Percentiles rank a stretch among this genome's conserved stretches.
These are phyloP conservation scores for Meta bourneti DNA, from an alignment of 2,888 invertebrate species.

Conservation along the genomic window DNA sequence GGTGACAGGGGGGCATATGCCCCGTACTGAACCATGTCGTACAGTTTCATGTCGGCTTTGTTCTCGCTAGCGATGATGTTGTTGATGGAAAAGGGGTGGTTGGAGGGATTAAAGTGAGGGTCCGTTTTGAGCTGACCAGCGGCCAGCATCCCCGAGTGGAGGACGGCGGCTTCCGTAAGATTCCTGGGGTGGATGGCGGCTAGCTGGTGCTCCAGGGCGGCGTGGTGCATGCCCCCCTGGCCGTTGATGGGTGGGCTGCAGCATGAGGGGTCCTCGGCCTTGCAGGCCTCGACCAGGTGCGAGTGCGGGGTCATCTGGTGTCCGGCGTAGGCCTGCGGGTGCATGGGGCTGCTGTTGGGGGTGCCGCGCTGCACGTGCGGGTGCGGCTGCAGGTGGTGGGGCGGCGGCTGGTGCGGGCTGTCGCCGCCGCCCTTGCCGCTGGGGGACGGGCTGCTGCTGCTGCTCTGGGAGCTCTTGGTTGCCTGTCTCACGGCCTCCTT, in stretches of 20 bases:
- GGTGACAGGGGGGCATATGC: constrained; percentile 79
- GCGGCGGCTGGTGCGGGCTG: constrained; percentile 76
- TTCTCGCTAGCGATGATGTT: constrained; percentile 85
- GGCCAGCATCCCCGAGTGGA: constrained; percentile 84
- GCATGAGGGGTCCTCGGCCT: constrained; percentile 70
- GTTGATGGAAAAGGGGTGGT: constrained; percentile 97
- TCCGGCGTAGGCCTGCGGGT: constrained; percentile 22
- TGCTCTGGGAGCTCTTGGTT: constrained; percentile 59
- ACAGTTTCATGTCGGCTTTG: constrained; percentile 78
- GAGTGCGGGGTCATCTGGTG: constrained; percentile 58
- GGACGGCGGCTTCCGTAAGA: constrained; percentile 84
- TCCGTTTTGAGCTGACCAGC: constrained; percentile 80
- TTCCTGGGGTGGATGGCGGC: constrained; percentile 82
- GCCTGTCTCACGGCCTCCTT: constrained; percentile 82
- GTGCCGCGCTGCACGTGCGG: constrained; percentile 56
- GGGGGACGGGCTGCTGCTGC: constrained; percentile 80
- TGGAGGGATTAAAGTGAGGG: constrained; percentile 80
- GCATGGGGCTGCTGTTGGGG: constrained; percentile 71
- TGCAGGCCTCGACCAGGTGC: constrained; percentile 68
- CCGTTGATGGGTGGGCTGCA: constrained; percentile 67
- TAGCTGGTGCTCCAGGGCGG: constrained; percentile 70
- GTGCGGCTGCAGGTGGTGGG: constrained; percentile 47
- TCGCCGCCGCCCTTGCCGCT: constrained; percentile 72
- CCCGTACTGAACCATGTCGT: constrained; percentile 78
- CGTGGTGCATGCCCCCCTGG: constrained; percentile 71